Conservation (phyloP, 2,797 vertebrate species). For the Clarias pachynema region DNA sequence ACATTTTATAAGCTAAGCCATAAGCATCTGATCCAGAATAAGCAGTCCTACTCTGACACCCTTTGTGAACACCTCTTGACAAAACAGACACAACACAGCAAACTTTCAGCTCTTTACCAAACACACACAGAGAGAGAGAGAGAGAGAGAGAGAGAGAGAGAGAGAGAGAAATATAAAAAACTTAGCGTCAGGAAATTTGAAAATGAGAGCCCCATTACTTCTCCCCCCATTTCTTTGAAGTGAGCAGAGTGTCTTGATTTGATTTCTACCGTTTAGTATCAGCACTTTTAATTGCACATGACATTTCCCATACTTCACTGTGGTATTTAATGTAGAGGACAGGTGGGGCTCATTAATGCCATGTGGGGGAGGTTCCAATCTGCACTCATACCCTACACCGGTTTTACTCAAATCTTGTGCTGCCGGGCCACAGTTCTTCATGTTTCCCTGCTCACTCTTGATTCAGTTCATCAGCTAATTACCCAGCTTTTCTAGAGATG, state of each 20-base stretch:
- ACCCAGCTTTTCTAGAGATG: background rate
- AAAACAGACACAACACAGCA: background rate
- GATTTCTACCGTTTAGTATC: conserved; percentile 81
- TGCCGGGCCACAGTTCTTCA: background rate
- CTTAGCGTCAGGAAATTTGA: background rate
- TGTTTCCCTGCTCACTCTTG: background rate
- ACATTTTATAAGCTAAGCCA: too few species aligned
- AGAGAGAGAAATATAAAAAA: conserved; percentile 27
- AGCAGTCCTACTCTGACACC: background rate
- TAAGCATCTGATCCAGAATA: background rate
- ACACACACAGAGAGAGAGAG: conserved; percentile 53
- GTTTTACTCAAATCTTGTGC: conserved; percentile 23
- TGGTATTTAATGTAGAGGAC: conserved; percentile 85
- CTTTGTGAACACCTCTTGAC: background rate
- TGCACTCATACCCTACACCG: conserved; percentile 45
- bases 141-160: background rate
- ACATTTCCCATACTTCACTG: conserved; percentile 80
- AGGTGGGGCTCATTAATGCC: conserved; percentile 83
- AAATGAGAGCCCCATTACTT: conserved; percentile 53
- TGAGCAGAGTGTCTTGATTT: conserved; percentile 77
- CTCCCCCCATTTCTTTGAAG: conserved; percentile 58
- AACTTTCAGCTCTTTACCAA: background rate
- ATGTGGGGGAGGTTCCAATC: conserved; percentile 65
- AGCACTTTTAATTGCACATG: conserved; percentile 84
- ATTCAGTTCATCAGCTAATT: conserved; percentile 37